Base-by-base conservation (phyloP, 2,113 vertebrate species). In the Siniperca knerii region DNA sequence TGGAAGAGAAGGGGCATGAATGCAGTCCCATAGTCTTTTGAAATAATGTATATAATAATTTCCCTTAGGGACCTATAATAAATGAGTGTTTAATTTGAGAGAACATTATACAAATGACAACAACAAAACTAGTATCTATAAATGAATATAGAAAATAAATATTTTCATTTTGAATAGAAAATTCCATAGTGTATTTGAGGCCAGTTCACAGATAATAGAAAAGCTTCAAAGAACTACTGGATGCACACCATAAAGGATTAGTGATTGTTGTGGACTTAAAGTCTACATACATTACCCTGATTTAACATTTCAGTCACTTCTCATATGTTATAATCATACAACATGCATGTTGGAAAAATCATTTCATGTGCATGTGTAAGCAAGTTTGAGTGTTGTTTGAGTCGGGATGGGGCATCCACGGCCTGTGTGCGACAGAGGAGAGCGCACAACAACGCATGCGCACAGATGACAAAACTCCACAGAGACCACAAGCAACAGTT, bases 391-490 rank as follows among this genome's bases (percentile, higher is more conserved):
- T 67, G 55, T 81, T 73, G 79, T 81, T 79, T 33, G 20, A 74
- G 57, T 77, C 57, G 29, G 75, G 44, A 35, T 8, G 37, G 58
- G 62, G 58, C n/a, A 33, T 50, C 52, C 48, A 0, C 25, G 72
- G 75, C 79, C 54, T 84, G 60, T 57, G 46, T 54, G 81, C 79
- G 68, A 71, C 69, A 74, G 57, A 58, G 10, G 25, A 75, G 68
- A 29, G 83, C 16, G 66, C 72, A n/a, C 46, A 52, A 66, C 57
- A 7, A 65, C 89, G 91, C 93, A 93, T 94, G 94, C 93, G 93
- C 94, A 79, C 33, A 84, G 60, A 8, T 13, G 55, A 44, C 33
- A 71, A 87, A 90, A 85, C 79, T 85, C 83, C 13, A 75, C 40
- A 67, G 65, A 73, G 54, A 64, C 78, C 71, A 88, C 42, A 85